Percentiles rank a stretch among this genome's conserved stretches.
Evolutionary conservation across 2,113 vertebrate species (phyloP).

Genomic region (Pseudorectes ferrugineus): DNA sequence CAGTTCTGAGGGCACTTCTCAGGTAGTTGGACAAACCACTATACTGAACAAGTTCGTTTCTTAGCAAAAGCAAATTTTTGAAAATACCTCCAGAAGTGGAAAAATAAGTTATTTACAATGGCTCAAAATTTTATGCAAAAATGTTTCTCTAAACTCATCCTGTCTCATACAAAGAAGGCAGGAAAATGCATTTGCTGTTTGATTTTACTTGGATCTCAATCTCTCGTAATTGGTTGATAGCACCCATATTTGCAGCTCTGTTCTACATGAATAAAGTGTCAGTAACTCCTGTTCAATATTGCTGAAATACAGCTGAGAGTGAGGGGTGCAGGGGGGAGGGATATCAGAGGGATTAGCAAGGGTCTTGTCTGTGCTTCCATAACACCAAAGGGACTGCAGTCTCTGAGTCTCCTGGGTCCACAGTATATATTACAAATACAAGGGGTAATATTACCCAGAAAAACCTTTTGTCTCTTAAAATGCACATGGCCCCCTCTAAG

Average conservation of each 20-base stretch:
- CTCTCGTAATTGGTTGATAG: background rate
- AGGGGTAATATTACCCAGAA: background rate
- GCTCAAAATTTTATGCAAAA: background rate
- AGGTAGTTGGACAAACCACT: background rate
- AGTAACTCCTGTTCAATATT: background rate
- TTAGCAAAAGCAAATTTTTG: background rate
- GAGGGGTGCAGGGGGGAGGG: accelerated
- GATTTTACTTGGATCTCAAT: background rate
- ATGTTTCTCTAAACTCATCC: background rate
- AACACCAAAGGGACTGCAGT: background rate
- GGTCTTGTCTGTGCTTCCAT: background rate
- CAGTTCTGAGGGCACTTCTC: background rate
- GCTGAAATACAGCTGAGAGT: background rate
- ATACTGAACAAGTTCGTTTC: conserved; percentile 42
- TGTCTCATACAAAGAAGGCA: background rate
- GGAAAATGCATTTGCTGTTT: background rate
- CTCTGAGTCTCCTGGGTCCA: background rate
- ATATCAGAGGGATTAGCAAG: background rate
- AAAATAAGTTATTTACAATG: background rate
- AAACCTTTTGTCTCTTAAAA: background rate
- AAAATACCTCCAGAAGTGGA: background rate
- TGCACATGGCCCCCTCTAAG: background rate
- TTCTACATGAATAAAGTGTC: background rate
- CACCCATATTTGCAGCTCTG: background rate
- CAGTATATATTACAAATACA: background rate